Percentiles rank a stretch among this genome's conserved stretches.
Evolutionary conservation across 2,113 vertebrate species (phyloP).

Genomic region (Ondatra zibethicus): DNA sequence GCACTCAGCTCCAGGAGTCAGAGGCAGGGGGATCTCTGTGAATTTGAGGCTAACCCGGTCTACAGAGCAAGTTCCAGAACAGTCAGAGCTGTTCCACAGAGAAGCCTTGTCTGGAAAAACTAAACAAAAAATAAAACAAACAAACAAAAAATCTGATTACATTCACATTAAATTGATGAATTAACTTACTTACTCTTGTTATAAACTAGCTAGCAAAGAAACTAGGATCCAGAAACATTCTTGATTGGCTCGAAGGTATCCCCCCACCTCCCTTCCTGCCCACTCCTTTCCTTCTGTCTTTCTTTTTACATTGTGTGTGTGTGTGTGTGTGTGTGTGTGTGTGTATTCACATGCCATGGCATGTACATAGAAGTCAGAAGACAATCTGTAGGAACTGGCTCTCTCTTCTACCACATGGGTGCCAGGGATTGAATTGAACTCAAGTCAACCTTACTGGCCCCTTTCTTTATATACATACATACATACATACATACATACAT

Average conservation of each 20-base stretch:
- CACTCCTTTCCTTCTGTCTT: neutral
- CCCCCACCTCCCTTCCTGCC: too few relatives aligned
- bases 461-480: neutral
- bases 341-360: neutral
- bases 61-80: too few relatives aligned
- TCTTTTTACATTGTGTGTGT: neutral
- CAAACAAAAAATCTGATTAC: neutral
- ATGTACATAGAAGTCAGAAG: neutral
- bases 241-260: neutral
- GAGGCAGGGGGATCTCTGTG: too few relatives aligned
- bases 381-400: neutral
- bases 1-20: too few relatives aligned
- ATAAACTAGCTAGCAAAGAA: neutral
- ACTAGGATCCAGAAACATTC: neutral
- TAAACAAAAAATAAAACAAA: too few relatives aligned
- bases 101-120: too few relatives aligned
- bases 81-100: too few relatives aligned
- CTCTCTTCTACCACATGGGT: neutral
- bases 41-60: too few relatives aligned
- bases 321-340: neutral
- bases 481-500: accelerated
- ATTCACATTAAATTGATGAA: neutral
- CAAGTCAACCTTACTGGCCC: neutral
- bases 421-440: neutral
- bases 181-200: neutral